A percentile compares a stretch with the other conserved stretches of the same genome.
These are phyloP conservation scores for Dasypus novemcinctus DNA, from an alignment of 2,113 vertebrate species.

Conservation along the genomic window DNA sequence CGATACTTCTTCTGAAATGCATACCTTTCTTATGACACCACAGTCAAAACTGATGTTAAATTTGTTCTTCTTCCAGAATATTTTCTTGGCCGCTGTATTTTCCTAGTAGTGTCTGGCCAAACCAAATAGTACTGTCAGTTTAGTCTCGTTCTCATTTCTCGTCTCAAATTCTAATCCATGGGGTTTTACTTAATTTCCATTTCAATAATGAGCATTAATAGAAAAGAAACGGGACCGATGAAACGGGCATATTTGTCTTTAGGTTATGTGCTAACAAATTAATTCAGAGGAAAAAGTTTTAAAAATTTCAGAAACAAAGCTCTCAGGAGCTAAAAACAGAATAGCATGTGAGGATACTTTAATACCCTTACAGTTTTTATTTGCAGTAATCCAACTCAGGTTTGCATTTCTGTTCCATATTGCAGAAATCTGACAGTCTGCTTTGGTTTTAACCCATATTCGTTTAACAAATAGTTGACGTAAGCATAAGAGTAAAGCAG, in stretches of 20 bases:
- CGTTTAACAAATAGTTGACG: neutral
- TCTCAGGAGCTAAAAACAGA: neutral
- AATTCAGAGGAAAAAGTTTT: neutral
- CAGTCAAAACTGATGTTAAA: constrained; percentile 23
- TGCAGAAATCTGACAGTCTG: constrained; percentile 64
- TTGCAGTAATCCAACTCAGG: constrained; percentile 69
- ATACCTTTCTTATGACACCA: constrained; percentile 30
- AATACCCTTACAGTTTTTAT: constrained; percentile 58
- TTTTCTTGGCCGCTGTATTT: constrained; percentile 40
- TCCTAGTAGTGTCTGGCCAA: constrained; percentile 58
- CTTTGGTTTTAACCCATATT: constrained; percentile 56
- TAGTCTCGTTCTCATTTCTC: constrained; percentile 36
- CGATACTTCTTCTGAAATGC: neutral
- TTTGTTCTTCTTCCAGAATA: constrained; percentile 44
- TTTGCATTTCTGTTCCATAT: constrained; percentile 59
- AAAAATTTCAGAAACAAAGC: neutral
- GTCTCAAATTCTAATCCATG: neutral
- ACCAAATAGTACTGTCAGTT: neutral
- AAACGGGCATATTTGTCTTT: neutral
- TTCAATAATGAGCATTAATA: neutral
- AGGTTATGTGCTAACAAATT: constrained; percentile 4
- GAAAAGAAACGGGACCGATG: neutral
- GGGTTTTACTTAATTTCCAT: neutral
- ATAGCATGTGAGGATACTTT: neutral
- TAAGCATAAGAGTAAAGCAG: neutral